Evolutionary conservation across 2,113 vertebrate species (phyloP).

Genomic region (Gracilinanus agilis): DNA sequence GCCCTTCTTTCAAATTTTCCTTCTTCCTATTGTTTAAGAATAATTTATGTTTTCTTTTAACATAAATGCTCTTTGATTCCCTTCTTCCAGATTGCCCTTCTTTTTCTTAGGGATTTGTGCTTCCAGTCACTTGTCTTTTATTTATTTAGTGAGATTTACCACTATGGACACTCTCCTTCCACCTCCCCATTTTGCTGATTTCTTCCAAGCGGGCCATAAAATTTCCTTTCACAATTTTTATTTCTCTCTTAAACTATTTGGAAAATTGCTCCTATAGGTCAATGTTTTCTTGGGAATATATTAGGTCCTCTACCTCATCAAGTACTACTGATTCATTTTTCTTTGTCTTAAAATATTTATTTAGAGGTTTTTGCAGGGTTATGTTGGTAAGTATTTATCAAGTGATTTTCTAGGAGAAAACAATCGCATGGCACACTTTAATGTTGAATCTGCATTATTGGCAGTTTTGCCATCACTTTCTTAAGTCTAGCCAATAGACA

Average conservation of each 20-base stretch:
- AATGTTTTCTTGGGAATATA: neutral
- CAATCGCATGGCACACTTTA: neutral
- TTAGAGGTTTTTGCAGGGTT: neutral
- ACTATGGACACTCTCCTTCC: neutral
- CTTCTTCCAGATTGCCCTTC: neutral
- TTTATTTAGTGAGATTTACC: neutral
- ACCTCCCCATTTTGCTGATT: neutral
- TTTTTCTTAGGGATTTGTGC: neutral
- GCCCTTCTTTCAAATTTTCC: neutral
- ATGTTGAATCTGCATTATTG: neutral
- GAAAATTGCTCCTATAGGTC: neutral
- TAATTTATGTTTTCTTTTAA: neutral
- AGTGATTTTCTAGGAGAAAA: neutral
- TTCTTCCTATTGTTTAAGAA: neutral
- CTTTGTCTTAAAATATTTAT: neutral
- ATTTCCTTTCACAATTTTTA: neutral
- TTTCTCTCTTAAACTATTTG: neutral
- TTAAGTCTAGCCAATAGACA: neutral
- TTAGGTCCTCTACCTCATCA: neutral
- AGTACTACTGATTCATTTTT: neutral
- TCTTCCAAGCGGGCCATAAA: neutral
- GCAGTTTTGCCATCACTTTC: neutral
- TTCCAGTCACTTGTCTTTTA: neutral
- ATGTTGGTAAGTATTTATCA: neutral
- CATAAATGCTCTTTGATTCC: neutral